Conservation (phyloP, 2,797 vertebrate genomes). For the Loris lydekkerianus region DNA sequence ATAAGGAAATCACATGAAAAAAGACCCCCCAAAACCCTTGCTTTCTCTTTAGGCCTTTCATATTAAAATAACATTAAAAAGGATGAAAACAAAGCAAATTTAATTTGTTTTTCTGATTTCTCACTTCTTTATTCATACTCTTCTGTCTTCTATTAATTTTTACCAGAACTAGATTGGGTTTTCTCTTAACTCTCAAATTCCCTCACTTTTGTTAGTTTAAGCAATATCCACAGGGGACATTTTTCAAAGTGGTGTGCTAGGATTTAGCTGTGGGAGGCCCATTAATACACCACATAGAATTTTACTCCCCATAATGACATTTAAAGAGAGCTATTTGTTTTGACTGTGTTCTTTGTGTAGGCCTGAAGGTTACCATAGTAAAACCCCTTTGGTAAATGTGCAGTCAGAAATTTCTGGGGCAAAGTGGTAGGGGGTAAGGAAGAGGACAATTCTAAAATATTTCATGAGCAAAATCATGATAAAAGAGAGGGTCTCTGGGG, state of each 20-base stretch:
- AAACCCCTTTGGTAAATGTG: constrained; percentile 82
- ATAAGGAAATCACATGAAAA: constrained; percentile 73
- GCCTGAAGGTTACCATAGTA: constrained; percentile 84
- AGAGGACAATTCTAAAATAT: constrained; percentile 80
- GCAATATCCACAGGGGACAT: constrained; percentile 84
- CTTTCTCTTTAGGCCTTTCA: constrained; percentile 69
- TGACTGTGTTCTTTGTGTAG: constrained; percentile 85
- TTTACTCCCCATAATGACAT: constrained; percentile 85
- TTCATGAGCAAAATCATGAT: constrained; percentile 71
- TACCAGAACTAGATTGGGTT: constrained; percentile 68
- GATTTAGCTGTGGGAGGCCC: constrained; percentile 86
- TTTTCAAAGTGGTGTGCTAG: constrained; percentile 86
- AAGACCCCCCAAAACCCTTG: constrained; percentile 12
- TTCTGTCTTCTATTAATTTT: constrained; percentile 84
- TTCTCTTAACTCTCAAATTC: constrained; percentile 85
- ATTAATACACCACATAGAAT: constrained; percentile 87
- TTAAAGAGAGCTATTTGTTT: constrained; percentile 86
- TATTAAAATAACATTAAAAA: constrained; percentile 83
- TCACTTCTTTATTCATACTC: constrained; percentile 80
- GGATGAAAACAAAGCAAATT: constrained; percentile 81
- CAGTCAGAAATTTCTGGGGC: constrained; percentile 81
- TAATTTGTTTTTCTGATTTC: constrained; percentile 80
- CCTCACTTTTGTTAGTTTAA: constrained; percentile 86
- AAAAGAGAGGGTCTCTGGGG: constrained; percentile 51
- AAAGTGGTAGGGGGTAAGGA: constrained; percentile 72